phyloP scores from a whole-genome alignment of 2,113 vertebrate genomes.

The Grammomys surdaster region DNA sequence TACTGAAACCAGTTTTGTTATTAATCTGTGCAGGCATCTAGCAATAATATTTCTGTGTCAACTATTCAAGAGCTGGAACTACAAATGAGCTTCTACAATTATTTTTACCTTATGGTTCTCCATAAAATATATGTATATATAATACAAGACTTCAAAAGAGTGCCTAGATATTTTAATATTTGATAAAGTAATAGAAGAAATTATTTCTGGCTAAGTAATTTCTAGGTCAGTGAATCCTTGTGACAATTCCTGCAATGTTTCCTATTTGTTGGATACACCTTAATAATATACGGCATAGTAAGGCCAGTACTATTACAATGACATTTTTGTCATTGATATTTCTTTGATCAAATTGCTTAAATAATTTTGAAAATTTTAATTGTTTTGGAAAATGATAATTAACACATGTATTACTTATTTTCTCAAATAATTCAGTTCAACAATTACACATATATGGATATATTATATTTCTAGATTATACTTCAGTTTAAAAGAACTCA shows the following conservation, averaged over 20 bases:
- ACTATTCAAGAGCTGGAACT: not conserved
- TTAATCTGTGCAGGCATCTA: not conserved
- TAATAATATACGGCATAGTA: not conserved
- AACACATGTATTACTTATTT: not conserved
- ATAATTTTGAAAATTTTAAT: not conserved
- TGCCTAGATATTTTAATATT: not conserved
- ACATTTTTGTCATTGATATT: not conserved
- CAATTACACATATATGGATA: not conserved
- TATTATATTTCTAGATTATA: not conserved
- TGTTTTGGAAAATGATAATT: not conserved
- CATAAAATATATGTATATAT: not conserved
- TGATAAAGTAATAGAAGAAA: not conserved
- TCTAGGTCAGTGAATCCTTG: not conserved
- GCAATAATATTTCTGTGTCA: not conserved
- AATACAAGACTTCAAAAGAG: fast-evolving
- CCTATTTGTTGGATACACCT: not conserved
- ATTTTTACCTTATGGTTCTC: not conserved
- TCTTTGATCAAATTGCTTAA: not conserved
- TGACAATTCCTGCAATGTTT: not conserved
- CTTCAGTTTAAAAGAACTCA: not conserved
- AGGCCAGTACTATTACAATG: not conserved
- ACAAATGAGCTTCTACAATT: not conserved
- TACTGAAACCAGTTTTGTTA: not conserved
- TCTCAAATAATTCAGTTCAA: not conserved
- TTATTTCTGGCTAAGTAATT: not conserved